phyloP scores from a whole-genome alignment of 64 coral and sea anemone genomes.

The Montipora capricornis region DNA sequence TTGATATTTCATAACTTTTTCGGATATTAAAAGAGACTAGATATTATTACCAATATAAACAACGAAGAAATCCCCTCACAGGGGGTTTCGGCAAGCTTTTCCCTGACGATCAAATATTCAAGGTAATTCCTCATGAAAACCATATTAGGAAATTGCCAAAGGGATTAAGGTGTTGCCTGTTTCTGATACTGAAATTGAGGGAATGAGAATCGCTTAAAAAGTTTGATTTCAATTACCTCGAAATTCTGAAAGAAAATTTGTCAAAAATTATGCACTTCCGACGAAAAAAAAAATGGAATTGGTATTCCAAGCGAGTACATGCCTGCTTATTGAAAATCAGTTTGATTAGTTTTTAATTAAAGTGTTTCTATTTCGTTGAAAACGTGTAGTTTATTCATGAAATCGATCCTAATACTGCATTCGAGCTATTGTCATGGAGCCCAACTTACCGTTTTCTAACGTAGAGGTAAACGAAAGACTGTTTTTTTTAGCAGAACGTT shows the following conservation, averaged over 20 bases:
- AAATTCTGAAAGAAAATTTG: constrained; percentile 22
- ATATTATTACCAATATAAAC: constrained; percentile 19
- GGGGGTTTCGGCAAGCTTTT: background rate
- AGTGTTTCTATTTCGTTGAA: background rate
- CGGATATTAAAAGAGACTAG: background rate
- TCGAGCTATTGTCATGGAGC: background rate
- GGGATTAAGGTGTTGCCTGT: background rate
- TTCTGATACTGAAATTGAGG: background rate
- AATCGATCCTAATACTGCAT: background rate
- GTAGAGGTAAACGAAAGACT: background rate
- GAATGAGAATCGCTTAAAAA: background rate
- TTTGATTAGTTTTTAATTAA: constrained; percentile 10
- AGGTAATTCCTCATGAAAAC: background rate
- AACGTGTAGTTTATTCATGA: background rate
- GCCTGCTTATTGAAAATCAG: background rate
- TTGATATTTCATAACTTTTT: background rate
- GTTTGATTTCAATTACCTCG: background rate
- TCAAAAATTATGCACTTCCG: background rate
- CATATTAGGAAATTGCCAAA: background rate
- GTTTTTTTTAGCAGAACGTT: background rate
- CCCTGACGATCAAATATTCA: background rate
- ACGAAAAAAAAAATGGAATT: too few relatives aligned
- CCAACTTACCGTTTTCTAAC: background rate
- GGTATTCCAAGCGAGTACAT: background rate
- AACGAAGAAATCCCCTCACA: background rate